Conservation (phyloP, 2,797 vertebrate genomes). For the Bucorvus abyssinicus region DNA sequence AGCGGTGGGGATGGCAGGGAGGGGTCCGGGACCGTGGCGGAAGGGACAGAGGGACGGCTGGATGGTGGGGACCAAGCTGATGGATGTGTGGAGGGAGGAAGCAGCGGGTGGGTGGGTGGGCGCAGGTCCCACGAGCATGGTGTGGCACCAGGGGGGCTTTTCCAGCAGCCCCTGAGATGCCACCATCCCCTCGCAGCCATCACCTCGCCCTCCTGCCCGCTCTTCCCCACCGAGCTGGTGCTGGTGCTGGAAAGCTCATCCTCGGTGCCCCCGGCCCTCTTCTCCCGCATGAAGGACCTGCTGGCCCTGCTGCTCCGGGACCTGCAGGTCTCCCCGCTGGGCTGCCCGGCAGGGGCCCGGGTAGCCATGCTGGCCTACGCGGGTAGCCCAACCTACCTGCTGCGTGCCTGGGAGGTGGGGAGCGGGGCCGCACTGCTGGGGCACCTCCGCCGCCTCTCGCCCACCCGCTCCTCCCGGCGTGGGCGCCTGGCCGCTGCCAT, state of each 20-base stretch:
- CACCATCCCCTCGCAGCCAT: not conserved
- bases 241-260: not conserved
- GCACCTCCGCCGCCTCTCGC: not conserved
- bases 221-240: not conserved
- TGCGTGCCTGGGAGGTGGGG: not conserved
- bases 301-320: not conserved
- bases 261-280: not conserved
- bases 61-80: fast-evolving
- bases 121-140: fast-evolving
- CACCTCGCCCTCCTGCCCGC: not conserved
- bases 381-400: not conserved
- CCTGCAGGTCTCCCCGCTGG: not conserved
- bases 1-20: not conserved
- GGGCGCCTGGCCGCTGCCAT: not conserved
- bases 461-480: not conserved
- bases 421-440: not conserved
- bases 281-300: not conserved
- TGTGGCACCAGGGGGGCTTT: not conserved
- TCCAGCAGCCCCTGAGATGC: not conserved
- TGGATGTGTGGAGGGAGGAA: not conserved
- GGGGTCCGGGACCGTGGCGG: not conserved
- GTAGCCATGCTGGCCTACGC: not conserved
- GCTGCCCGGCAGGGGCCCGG: not conserved
- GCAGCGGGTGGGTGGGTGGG: not conserved
- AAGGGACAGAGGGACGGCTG: not conserved